Conservation (phyloP, 2,113 vertebrate genomes). For the Cairina moschata region DNA sequence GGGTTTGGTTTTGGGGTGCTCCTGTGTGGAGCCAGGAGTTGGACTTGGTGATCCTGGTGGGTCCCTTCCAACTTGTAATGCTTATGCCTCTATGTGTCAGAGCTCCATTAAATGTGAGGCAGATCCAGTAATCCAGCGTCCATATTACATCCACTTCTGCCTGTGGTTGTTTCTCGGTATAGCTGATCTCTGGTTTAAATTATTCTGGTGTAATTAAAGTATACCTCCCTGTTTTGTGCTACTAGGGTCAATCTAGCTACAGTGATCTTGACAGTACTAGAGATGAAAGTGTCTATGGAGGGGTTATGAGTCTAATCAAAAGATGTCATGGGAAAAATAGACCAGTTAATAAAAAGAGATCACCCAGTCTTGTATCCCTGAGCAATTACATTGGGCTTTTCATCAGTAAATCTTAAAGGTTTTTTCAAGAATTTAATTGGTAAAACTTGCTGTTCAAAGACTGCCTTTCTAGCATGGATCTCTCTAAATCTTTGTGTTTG, state of each 20-base stretch:
- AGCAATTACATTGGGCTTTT: not conserved
- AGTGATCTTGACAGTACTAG: not conserved
- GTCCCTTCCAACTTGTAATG: not conserved
- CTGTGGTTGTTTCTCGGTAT: not conserved
- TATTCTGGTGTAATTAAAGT: not conserved
- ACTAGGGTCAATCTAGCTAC: not conserved
- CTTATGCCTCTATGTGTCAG: not conserved
- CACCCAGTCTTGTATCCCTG: not conserved
- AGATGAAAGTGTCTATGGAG: not conserved
- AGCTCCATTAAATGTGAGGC: not conserved
- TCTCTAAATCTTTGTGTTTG: not conserved
- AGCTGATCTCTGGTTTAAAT: not conserved
- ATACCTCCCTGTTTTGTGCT: not conserved
- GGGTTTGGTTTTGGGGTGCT: too few species aligned
- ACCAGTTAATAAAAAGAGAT: not conserved
- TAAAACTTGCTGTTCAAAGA: not conserved
- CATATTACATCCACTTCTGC: not conserved
- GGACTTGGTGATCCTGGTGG: too few species aligned
- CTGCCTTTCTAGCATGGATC: not conserved
- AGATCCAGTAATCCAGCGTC: not conserved
- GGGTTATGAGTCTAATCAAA: not conserved
- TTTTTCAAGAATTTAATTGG: not conserved
- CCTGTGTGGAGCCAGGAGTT: too few species aligned
- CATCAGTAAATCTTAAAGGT: not conserved
- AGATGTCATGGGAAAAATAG: not conserved